Percentiles rank a stretch among this genome's conserved stretches.
Evolutionary conservation across 2,797 vertebrate species (phyloP).

Genomic region (Acomys russatus): DNA sequence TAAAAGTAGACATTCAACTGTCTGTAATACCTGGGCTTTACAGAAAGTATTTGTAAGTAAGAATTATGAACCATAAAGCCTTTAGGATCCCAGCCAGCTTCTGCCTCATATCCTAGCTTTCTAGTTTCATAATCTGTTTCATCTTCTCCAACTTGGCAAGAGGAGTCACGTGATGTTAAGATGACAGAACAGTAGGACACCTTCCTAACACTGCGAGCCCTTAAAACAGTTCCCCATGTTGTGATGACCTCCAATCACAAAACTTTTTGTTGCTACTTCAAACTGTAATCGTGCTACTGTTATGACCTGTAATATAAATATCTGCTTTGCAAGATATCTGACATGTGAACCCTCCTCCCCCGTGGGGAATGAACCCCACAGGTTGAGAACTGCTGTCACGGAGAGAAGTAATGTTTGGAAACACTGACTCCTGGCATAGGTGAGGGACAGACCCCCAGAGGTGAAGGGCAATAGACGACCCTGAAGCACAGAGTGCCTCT

Average conservation of each 20-base stretch:
- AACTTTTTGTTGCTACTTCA: not conserved
- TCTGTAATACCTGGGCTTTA: conserved; percentile 52
- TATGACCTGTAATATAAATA: not conserved
- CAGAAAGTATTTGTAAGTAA: not conserved
- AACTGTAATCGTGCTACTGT: not conserved
- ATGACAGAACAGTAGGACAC: not conserved
- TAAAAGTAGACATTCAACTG: conserved; percentile 14
- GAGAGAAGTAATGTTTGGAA: not conserved
- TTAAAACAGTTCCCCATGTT: not conserved
- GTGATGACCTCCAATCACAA: not conserved
- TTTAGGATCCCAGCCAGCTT: not conserved
- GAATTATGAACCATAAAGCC: not conserved
- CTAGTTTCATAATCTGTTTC: conserved; percentile 8
- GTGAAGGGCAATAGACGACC: not conserved
- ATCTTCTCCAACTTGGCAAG: not conserved
- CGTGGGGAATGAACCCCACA: not conserved
- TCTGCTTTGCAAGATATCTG: not conserved
- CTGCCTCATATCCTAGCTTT: not conserved
- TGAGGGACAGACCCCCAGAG: not conserved
- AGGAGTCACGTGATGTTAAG: not conserved
- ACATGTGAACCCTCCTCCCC: not conserved
- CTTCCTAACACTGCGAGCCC: too few relatives aligned
- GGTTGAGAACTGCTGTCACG: not conserved
- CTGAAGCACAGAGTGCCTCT: not conserved
- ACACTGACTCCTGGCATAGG: not conserved